Conservation (phyloP, 2,888 invertebrate species). For the Diplolepis rosae region DNA sequence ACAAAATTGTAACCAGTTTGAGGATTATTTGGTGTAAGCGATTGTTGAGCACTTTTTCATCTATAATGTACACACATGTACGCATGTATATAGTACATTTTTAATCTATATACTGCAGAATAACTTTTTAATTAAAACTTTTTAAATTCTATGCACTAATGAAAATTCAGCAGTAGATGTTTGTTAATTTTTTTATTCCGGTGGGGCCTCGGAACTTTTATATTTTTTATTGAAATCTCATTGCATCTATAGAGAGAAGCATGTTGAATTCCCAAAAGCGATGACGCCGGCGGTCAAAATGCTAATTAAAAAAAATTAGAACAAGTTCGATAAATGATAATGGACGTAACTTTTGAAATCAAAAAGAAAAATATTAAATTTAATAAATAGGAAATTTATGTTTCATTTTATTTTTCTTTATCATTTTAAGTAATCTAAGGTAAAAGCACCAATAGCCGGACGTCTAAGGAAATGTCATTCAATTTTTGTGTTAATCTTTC, state of each 20-base stretch:
- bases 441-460: too few relatives aligned
- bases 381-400: too few relatives aligned
- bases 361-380: too few relatives aligned
- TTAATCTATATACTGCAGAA: not conserved
- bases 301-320: not conserved
- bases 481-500: too few relatives aligned
- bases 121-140: constrained; percentile 55
- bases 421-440: too few relatives aligned
- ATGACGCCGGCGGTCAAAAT: not conserved
- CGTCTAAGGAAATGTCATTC: too few relatives aligned
- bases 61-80: not conserved
- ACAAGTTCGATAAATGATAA: too few relatives aligned
- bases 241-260: not conserved
- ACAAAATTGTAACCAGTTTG: too few relatives aligned
- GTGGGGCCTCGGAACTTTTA: constrained; percentile 42
- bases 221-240: not conserved
- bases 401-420: too few relatives aligned
- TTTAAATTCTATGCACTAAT: constrained; percentile 27
- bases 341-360: too few relatives aligned
- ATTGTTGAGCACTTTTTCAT: not conserved
- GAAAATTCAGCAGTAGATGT: constrained; percentile 25
- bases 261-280: not conserved
- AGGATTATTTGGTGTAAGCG: too few relatives aligned
- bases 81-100: too few relatives aligned
- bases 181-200: constrained; percentile 59